A percentile compares a stretch with the other conserved stretches of the same genome.
phyloP scores from a whole-genome alignment of 2,888 invertebrate species.

The Drosophila heteroneura region DNA sequence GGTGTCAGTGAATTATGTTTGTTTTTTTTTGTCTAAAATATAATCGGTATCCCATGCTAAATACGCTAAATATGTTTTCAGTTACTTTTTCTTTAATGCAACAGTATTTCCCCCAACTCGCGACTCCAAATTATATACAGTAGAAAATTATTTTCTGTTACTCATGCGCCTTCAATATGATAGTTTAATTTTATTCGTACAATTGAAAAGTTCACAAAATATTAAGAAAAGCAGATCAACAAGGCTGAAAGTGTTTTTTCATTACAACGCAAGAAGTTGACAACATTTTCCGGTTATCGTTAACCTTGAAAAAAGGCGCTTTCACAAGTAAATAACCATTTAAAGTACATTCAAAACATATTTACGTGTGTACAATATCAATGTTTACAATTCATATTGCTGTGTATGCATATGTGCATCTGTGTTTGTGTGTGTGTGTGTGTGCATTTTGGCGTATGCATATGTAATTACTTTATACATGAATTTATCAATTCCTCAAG shows the following conservation, averaged over 20 bases:
- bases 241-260: conserved; percentile 21
- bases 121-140: conserved; percentile 83
- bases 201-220: conserved; percentile 82
- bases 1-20: conserved; percentile 25
- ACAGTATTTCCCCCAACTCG: conserved; percentile 81
- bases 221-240: conserved; percentile 51
- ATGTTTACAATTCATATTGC: conserved; percentile 19
- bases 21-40: conserved; percentile 66
- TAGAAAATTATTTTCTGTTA: conserved; percentile 83
- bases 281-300: conserved; percentile 34
- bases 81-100: conserved; percentile 78
- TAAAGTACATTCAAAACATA: conserved; percentile 15
- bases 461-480: conserved; percentile 7
- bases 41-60: conserved; percentile 64
- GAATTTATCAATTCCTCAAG: background rate
- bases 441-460: background rate
- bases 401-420: conserved; percentile 15
- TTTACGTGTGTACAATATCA: conserved; percentile 12
- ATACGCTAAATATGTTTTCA: conserved; percentile 68
- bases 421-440: background rate
- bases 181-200: conserved; percentile 84
- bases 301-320: conserved; percentile 51
- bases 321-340: conserved; percentile 59
- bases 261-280: conserved; percentile 39
- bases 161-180: conserved; percentile 83